These are phyloP conservation scores for Drosophila quadrilineata DNA, from an alignment of 1,140 invertebrate genomes.

Conservation along the genomic window DNA sequence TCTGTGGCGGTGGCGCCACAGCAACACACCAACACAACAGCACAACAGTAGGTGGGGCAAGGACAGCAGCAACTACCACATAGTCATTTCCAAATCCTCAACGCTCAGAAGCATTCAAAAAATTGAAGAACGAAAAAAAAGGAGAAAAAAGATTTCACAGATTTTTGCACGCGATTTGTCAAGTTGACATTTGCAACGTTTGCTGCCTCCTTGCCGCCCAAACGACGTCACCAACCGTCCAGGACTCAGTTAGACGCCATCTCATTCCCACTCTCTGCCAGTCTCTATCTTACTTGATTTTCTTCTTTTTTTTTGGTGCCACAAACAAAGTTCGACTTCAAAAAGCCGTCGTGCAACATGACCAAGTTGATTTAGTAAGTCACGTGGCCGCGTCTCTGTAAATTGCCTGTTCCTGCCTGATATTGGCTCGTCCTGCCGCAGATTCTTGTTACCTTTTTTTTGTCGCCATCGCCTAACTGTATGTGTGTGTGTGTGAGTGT, in stretches of 20 bases:
- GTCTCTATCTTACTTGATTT: slow-evolving; percentile 19
- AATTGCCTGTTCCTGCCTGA: slow-evolving; percentile 55
- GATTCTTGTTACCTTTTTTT: background rate
- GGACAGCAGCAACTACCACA: background rate
- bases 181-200: slow-evolving; percentile 70
- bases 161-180: slow-evolving; percentile 79
- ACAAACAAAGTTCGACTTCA: slow-evolving; percentile 41
- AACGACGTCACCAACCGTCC: slow-evolving; percentile 36
- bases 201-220: slow-evolving; percentile 24
- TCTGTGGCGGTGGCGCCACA: slow-evolving; percentile 58
- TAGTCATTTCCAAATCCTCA: background rate
- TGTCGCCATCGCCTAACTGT: slow-evolving; percentile 20
- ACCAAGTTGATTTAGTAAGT: slow-evolving; percentile 77
- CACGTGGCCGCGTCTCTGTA: slow-evolving; percentile 72
- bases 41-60: too few relatives aligned
- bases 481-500: slow-evolving; percentile 22
- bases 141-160: slow-evolving; percentile 61
- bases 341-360: slow-evolving; percentile 35
- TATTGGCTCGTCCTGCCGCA: slow-evolving; percentile 1
- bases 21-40: too few relatives aligned
- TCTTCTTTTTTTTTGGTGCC: slow-evolving; percentile 47
- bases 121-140: slow-evolving; percentile 1
- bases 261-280: too few relatives aligned
- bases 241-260: too few relatives aligned
- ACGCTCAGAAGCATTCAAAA: slow-evolving; percentile 34